A percentile compares a stretch with the other conserved stretches of the same genome.
Evolutionary conservation across 2,888 invertebrate genomes (phyloP).

Genomic region (Steinernema hermaphroditum): DNA sequence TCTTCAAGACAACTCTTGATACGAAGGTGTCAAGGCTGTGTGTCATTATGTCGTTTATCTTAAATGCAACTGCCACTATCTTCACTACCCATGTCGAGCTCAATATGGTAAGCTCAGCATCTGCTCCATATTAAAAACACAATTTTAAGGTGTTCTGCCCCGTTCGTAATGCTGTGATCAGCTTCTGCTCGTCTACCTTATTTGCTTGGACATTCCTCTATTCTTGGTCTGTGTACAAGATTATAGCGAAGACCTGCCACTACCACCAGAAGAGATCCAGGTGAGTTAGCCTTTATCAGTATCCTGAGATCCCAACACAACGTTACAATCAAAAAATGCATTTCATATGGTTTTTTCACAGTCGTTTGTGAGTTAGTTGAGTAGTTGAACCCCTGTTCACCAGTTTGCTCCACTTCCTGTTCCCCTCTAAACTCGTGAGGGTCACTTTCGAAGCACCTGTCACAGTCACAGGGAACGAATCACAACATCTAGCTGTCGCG

Average conservation of each 20-base stretch:
- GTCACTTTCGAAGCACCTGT: too few species aligned
- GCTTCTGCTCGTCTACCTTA: conserved; percentile 52
- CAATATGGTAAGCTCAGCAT: conserved; percentile 44
- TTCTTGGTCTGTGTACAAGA: conserved; percentile 50
- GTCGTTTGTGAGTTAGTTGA: too few species aligned
- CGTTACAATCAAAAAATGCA: too few species aligned
- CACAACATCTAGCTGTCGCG: neutral
- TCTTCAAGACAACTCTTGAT: conserved; percentile 43
- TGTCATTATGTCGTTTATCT: conserved; percentile 53
- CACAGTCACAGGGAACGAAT: too few species aligned
- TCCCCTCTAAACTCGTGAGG: too few species aligned
- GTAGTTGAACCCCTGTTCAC: too few species aligned
- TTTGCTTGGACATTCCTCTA: conserved; percentile 64
- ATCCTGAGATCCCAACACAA: too few species aligned
- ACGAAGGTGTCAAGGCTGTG: conserved; percentile 42
- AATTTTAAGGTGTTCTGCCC: conserved; percentile 55
- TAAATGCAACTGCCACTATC: conserved; percentile 52
- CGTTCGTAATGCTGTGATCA: conserved; percentile 57
- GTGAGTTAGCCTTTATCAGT: neutral
- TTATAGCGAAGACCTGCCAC: conserved; percentile 8
- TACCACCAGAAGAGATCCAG: conserved; percentile 16
- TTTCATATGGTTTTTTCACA: too few species aligned
- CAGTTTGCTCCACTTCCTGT: too few species aligned
- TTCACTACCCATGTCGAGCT: conserved; percentile 52
- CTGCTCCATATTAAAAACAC: neutral